phyloP scores from a whole-genome alignment of 2,113 vertebrate species.

The Actenoides lindsayi region DNA sequence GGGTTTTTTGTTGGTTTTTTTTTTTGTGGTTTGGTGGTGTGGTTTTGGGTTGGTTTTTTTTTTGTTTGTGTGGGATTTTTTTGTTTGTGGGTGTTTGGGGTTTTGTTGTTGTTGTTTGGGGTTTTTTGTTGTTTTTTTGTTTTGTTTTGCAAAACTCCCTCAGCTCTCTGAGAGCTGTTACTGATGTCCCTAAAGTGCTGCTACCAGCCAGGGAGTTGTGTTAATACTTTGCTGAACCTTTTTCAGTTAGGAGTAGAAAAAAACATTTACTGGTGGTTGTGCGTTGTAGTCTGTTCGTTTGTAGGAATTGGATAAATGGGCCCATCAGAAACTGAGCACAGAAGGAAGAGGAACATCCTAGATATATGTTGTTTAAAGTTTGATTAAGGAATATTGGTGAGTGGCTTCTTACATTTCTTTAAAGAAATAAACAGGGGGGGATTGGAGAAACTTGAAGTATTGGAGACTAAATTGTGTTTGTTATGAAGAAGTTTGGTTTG shows the following conservation, averaged over 20 bases:
- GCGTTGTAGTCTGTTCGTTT: background rate
- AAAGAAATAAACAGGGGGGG: background rate
- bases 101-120: no score
- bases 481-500: background rate
- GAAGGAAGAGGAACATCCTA: background rate
- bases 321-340: rapidly evolving
- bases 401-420: background rate
- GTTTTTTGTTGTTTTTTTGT: no score
- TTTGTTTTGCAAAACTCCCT: no score
- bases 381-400: background rate
- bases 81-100: no score
- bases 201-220: background rate
- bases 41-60: no score
- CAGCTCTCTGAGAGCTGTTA: background rate
- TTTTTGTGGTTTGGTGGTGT: no score
- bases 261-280: background rate
- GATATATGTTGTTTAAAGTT: background rate
- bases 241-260: background rate
- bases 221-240: background rate
- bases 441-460: background rate
- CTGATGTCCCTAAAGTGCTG: background rate
- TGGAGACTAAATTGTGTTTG: background rate
- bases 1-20: no score
- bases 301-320: background rate
- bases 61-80: no score